Percentiles rank a stretch among this genome's conserved stretches.
phyloP scores from a whole-genome alignment of 2,888 invertebrate genomes.

The Pollenia angustigena region DNA sequence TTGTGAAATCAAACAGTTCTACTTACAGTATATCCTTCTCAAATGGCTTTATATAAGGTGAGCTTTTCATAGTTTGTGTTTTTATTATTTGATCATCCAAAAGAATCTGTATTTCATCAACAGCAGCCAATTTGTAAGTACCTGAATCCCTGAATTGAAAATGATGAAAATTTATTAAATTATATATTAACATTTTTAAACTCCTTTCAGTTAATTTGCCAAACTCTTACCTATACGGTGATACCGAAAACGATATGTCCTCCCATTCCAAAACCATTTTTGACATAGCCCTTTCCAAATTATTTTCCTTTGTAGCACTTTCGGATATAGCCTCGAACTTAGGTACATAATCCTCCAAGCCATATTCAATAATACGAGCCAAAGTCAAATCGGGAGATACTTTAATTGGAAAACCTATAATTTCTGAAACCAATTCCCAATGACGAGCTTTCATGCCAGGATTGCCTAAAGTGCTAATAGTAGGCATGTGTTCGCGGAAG shows the following conservation, averaged over 20 bases:
- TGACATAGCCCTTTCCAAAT: conserved; percentile 93
- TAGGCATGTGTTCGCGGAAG: conserved; percentile 94
- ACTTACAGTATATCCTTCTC: conserved; percentile 91
- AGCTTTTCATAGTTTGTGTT: conserved; percentile 98
- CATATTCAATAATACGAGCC: conserved; percentile 94
- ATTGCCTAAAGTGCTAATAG: conserved; percentile 97
- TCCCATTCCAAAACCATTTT: conserved; percentile 97
- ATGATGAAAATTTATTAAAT: conserved; percentile 49
- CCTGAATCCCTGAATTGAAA: conserved; percentile 89
- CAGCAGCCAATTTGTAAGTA: conserved; percentile 93
- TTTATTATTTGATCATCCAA: conserved; percentile 98
- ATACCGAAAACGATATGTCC: conserved; percentile 89
- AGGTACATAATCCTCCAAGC: conserved; percentile 93
- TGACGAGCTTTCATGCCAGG: conserved; percentile 96
- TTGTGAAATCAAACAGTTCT: not conserved
- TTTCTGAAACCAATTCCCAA: conserved; percentile 97
- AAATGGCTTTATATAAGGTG: conserved; percentile 98
- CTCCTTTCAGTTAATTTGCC: not conserved
- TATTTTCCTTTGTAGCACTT: conserved; percentile 97
- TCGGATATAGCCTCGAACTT: conserved; percentile 97
- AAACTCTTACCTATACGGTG: conserved; percentile 86
- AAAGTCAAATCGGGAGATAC: conserved; percentile 93
- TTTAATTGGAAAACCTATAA: conserved; percentile 95
- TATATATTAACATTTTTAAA: too few species aligned
- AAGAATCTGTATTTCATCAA: conserved; percentile 96